These are phyloP conservation scores for Eupithecia pulchellata DNA, from an alignment of 2,888 invertebrate genomes.

Conservation along the genomic window DNA sequence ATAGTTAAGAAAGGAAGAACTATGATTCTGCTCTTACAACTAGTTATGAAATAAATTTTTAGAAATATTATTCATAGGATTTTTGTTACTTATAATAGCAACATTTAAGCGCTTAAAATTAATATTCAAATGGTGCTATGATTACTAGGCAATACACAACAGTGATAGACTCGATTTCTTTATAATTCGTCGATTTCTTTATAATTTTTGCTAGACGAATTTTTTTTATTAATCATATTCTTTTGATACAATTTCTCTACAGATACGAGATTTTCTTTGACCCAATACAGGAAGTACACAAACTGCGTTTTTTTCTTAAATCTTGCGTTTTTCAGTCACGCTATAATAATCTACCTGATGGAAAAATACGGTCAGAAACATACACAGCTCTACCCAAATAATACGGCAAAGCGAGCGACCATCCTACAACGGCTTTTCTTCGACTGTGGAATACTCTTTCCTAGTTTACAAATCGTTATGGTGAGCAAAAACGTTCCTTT, in stretches of 20 bases:
- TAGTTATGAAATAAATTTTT: too few relatives aligned
- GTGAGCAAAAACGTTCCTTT: slow-evolving; percentile 49
- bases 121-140: too few relatives aligned
- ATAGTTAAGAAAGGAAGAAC: too few relatives aligned
- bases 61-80: too few relatives aligned
- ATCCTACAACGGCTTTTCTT: slow-evolving; percentile 72
- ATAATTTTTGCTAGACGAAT: too few relatives aligned
- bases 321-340: slow-evolving; percentile 60
- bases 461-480: slow-evolving; percentile 71
- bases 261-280: background rate
- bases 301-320: background rate
- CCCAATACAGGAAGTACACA: background rate
- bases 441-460: slow-evolving; percentile 74
- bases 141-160: too few relatives aligned
- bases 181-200: too few relatives aligned
- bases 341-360: slow-evolving; percentile 71
- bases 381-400: slow-evolving; percentile 63
- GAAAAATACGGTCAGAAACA: slow-evolving; percentile 71
- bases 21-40: too few relatives aligned
- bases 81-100: too few relatives aligned
- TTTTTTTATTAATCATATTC: too few relatives aligned
- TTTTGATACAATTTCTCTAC: background rate
- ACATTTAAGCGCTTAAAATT: too few relatives aligned
- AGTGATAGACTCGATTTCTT: too few relatives aligned
- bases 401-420: slow-evolving; percentile 64